Conservation (phyloP, 2,113 vertebrate genomes). For the Sialia sialis region DNA sequence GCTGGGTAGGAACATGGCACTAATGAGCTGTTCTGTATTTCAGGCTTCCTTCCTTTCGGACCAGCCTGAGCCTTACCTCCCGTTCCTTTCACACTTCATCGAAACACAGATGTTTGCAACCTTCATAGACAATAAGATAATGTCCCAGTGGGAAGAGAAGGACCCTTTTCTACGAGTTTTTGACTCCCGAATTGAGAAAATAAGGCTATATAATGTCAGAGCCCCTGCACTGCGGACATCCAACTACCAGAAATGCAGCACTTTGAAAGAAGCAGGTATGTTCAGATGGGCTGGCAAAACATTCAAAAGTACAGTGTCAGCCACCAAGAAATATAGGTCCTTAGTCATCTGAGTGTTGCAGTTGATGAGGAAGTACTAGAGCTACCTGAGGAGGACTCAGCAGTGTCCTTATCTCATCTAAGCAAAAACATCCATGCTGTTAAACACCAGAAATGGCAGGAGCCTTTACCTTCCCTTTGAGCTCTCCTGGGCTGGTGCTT, state of each 20-base stretch:
- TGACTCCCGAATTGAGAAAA: conserved; percentile 89
- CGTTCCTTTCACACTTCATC: conserved; percentile 94
- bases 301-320: background rate
- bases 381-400: background rate
- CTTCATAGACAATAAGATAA: conserved; percentile 97
- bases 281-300: background rate
- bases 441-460: background rate
- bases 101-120: conserved; percentile 98
- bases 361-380: background rate
- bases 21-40: conserved; percentile 51
- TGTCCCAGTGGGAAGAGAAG: conserved; percentile 94
- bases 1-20: rapidly evolving
- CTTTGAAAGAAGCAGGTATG: conserved; percentile 89
- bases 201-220: conserved; percentile 83
- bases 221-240: conserved; percentile 80
- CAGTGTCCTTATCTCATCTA: background rate
- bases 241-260: conserved; percentile 85
- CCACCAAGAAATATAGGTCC: background rate
- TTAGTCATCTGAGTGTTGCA: background rate
- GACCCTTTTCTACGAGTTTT: conserved; percentile 91
- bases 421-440: background rate
- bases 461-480: background rate
- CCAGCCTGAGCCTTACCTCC: conserved; percentile 87
- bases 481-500: background rate
- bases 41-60: conserved; percentile 95